Evolutionary conservation across 2,113 vertebrate genomes (phyloP).

Genomic region (Proteles cristata): DNA sequence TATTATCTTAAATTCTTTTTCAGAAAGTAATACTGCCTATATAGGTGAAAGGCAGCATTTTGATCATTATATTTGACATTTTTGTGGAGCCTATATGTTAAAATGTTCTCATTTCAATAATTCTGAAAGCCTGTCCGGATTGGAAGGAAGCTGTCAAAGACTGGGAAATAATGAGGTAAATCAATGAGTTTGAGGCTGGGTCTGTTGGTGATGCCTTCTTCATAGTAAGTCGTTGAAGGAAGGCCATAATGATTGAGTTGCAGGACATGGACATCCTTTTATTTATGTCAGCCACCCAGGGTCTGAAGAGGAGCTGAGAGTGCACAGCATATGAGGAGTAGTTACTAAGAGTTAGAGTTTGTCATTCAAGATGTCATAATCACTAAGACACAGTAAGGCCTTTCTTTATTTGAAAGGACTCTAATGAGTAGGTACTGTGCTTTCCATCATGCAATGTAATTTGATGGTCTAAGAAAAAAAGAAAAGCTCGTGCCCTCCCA

Average conservation of each 20-base stretch:
- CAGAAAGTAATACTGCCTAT: background rate
- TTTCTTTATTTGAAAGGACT: constrained; percentile 16
- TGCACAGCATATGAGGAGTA: background rate
- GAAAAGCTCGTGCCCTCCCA: background rate
- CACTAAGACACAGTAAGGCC: background rate
- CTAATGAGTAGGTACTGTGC: background rate
- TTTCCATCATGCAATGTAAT: background rate
- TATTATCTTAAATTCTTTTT: background rate
- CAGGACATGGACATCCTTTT: background rate
- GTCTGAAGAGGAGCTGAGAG: background rate
- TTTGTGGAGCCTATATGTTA: background rate
- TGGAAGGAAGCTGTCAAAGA: background rate
- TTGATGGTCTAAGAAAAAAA: constrained; percentile 3
- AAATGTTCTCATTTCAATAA: background rate
- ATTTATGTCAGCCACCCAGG: background rate
- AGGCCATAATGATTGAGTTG: background rate
- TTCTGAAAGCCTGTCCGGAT: background rate
- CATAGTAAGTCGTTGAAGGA: background rate
- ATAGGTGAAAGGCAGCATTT: background rate
- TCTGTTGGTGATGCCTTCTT: background rate
- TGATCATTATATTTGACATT: background rate
- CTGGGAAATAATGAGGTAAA: background rate
- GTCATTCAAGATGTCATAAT: background rate
- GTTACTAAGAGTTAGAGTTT: background rate
- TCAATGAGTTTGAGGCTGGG: background rate